Conservation (phyloP, 1,140 invertebrate genomes). For the Pachyrhynchus sulphureomaculatus region DNA sequence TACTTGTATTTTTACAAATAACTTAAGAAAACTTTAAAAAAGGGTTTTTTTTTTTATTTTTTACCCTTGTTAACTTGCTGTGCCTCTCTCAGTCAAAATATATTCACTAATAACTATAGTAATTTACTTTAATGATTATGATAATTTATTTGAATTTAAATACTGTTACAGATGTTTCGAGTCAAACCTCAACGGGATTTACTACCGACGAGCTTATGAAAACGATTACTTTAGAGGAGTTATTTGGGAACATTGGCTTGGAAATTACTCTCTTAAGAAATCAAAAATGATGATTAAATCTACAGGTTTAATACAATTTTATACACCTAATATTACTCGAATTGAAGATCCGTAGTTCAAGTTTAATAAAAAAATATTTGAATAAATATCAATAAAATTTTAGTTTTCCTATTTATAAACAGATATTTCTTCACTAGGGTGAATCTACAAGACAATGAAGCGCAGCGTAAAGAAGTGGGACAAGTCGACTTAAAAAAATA, state of each 20-base stretch:
- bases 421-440: too few relatives aligned
- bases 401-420: not conserved
- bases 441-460: too few relatives aligned
- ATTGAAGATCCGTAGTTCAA: conserved; percentile 11
- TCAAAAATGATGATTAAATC: conserved; percentile 46
- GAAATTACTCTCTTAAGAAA: conserved; percentile 46
- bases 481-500: too few relatives aligned
- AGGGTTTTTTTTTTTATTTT: too few relatives aligned
- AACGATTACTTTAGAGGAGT: conserved; percentile 58
- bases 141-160: too few relatives aligned
- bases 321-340: conserved; percentile 10
- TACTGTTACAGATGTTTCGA: conserved; percentile 62
- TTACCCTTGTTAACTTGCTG: too few relatives aligned
- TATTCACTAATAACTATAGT: too few relatives aligned
- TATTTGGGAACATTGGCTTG: conserved; percentile 63
- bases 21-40: too few relatives aligned
- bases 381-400: not conserved
- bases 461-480: too few relatives aligned
- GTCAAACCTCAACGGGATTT: conserved; percentile 62
- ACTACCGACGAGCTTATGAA: conserved; percentile 54
- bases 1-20: too few relatives aligned
- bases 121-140: too few relatives aligned
- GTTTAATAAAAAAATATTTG: not conserved
- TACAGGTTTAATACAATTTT: not conserved
- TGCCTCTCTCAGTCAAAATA: too few relatives aligned